Conservation (phyloP, 1,140 invertebrate species). For the Drusus annulatus region DNA sequence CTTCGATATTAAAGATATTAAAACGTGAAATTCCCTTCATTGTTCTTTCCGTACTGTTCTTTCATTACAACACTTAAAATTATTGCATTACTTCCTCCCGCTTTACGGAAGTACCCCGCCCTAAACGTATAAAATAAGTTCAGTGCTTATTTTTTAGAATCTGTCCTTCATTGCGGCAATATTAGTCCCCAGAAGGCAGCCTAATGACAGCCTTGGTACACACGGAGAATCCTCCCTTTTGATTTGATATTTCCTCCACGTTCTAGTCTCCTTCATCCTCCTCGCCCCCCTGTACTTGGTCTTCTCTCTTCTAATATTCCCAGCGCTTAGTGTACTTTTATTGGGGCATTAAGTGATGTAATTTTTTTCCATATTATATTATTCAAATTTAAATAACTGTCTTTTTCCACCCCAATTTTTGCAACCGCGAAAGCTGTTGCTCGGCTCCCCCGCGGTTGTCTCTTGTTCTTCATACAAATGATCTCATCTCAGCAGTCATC, state of each 20-base stretch:
- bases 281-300: constrained; percentile 68
- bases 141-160: constrained; percentile 55
- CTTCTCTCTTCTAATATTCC: constrained; percentile 70
- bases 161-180: constrained; percentile 52
- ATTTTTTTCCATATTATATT: constrained; percentile 74
- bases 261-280: constrained; percentile 64
- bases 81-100: constrained; percentile 31
- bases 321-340: constrained; percentile 73
- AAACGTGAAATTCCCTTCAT: constrained; percentile 39
- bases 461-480: constrained; percentile 52
- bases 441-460: neutral
- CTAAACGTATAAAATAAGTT: constrained; percentile 45
- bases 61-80: constrained; percentile 49
- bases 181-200: constrained; percentile 64
- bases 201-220: constrained; percentile 69
- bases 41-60: constrained; percentile 41
- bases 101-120: constrained; percentile 11
- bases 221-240: constrained; percentile 64
- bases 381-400: constrained; percentile 75
- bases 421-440: constrained; percentile 39
- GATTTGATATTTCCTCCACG: constrained; percentile 73
- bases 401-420: constrained; percentile 61
- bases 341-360: constrained; percentile 74
- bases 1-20: constrained; percentile 40
- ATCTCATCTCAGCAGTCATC: constrained; percentile 56